Evolutionary conservation across 1,140 invertebrate genomes (phyloP), one percentile per base, ranked within the genome.

Genomic region (Zaprionus camerounensis): DNA sequence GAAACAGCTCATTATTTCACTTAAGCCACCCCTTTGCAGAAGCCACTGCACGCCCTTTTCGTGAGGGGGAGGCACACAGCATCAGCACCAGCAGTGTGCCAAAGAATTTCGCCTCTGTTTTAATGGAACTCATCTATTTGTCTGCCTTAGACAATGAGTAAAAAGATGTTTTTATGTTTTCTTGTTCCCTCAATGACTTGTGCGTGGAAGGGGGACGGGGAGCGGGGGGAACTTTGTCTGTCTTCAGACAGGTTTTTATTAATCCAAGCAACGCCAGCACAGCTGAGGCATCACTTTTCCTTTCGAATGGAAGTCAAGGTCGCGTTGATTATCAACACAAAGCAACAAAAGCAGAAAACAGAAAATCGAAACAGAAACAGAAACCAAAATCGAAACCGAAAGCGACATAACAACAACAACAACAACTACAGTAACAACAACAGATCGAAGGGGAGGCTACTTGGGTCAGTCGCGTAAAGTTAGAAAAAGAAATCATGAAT

Each of bases 241-340:
- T 51, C 24, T 36, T 28, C n/a, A 49, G 77, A 87, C 83, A 78
- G 84, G 84, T 87, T 87, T 86, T 70, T 44, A 5, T 31, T 31
- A 64, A 61, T 51, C 20, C 57, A 46, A 71, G 57, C 41, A 9
- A 36, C 36, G 53, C 49, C 38, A 67, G 66, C 63, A 69, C 44
- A 67, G 66, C 63, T 72, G 62, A 22, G 61, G 58, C 71, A 75
- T 80, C 81, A 84, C 85, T 90, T 88, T 90, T 90, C 71, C 85
- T 90, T 84, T 88, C 59, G 58, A 74, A 88, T 84, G 75, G 81
- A 70, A 88, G 85, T 90, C 85, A 88, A 88, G 85, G 85, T 88
- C 79, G 67, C 53, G 41, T 46, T 31, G 61, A 44, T 46, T 31
- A 56, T 57, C 46, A 62, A 26, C 58, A 62, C 49, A 70, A 70